phyloP scores from a whole-genome alignment of 2,113 vertebrate genomes.

The Clinocottus analis region DNA sequence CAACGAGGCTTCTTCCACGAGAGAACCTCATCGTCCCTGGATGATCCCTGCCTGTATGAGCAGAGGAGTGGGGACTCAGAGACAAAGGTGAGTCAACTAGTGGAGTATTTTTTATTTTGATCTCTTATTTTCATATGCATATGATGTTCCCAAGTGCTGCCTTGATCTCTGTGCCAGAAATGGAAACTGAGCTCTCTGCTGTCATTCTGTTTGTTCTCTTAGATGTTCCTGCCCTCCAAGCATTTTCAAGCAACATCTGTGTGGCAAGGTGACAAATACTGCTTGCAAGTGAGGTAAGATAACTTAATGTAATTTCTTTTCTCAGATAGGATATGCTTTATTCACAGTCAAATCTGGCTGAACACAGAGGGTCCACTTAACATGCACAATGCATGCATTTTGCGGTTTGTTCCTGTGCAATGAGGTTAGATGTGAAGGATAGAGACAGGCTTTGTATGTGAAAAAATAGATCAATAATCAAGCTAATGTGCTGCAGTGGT shows the following conservation, averaged over 20 bases:
- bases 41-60: slow-evolving; percentile 75
- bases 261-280: slow-evolving; percentile 80
- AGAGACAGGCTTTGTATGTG: slow-evolving; percentile 18
- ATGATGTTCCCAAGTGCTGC: slow-evolving; percentile 46
- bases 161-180: slow-evolving; percentile 71
- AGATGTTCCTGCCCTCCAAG: slow-evolving; percentile 80
- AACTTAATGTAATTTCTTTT: slow-evolving; percentile 33
- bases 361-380: slow-evolving; percentile 34
- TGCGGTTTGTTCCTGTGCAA: slow-evolving; percentile 42
- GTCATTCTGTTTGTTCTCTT: slow-evolving; percentile 68
- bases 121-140: slow-evolving; percentile 50
- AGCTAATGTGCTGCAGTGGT: slow-evolving; percentile 61
- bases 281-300: slow-evolving; percentile 83
- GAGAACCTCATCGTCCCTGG: slow-evolving; percentile 65
- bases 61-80: slow-evolving; percentile 78
- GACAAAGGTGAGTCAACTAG: slow-evolving; percentile 76
- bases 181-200: slow-evolving; percentile 63
- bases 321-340: slow-evolving; percentile 30
- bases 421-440: slow-evolving; percentile 51
- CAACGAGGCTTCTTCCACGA: slow-evolving; percentile 68
- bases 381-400: slow-evolving; percentile 39
- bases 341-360: slow-evolving; percentile 33
- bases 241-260: slow-evolving; percentile 73
- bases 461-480: slow-evolving; percentile 73
- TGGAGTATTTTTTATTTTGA: slow-evolving; percentile 28